Evolutionary conservation across 2,113 vertebrate genomes (phyloP), one percentile per base, ranked within the genome.

Genomic region (Scophthalmus maximus): DNA sequence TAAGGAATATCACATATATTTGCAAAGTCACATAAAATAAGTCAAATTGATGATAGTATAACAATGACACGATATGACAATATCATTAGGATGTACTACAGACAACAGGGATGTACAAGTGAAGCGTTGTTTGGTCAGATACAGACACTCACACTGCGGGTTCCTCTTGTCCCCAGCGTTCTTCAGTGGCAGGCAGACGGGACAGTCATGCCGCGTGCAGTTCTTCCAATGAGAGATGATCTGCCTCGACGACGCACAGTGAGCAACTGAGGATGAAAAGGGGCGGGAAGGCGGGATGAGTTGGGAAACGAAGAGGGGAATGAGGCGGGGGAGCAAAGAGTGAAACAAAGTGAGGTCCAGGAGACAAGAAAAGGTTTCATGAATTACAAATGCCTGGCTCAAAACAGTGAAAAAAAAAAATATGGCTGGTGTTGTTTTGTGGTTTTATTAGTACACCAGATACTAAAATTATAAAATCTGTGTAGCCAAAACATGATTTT

Each of bases 161-260:
- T 97, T 98, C 94, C 97, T 95, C 94, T 99, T 99, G 94, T 99
- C 98, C 30, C 98, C 98, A 23, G 97, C 97, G 55, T 99, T 99
- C 94, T 99, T 99, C 68, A 99, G 94, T 2, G 98, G 98, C 76
- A 99, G 94, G 90, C 98, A 99, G 22, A 99, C 98, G 79, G 98
- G 98, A 92, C 98, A 99, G 83, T 99, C 97, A 4, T 98, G 98
- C 30, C 98, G 93, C 0, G 97, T 99, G 90, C 97, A 99, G 81
- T 99, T 99, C 93, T 99, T 99, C 98, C 98, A 99, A 87, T 99
- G 98, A 3, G 98, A 99, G 94, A 99, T 99, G 92, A 99, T 99
- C 94, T 99, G 98, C 92, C 98, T 94, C 62, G 98, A 99, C 89
- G 98, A 99, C 6, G 98, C 98, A 46, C 98, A 99, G 80, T 99